Conservation (phyloP, 1,140 invertebrate species). For the Argopecten irradians region DNA sequence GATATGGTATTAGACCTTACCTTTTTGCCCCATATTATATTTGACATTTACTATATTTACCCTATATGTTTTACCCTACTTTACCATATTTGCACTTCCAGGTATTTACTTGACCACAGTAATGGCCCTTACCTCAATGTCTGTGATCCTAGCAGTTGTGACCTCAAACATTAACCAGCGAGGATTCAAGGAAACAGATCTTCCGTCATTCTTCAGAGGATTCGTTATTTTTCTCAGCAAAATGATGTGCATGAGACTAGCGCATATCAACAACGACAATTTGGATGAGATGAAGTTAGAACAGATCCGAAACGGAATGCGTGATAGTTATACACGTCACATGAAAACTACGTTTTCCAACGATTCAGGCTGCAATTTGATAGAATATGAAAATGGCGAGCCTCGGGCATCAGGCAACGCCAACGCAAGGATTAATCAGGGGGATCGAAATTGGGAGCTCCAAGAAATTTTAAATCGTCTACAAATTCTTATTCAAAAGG, state of each 20-base stretch:
- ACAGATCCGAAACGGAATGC: not conserved
- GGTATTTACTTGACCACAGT: slow-evolving; percentile 76
- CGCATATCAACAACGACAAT: slow-evolving; percentile 44
- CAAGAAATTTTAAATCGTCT: slow-evolving; percentile 48
- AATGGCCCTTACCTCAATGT: slow-evolving; percentile 75
- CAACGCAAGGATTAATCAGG: not conserved
- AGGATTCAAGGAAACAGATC: slow-evolving; percentile 57
- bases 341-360: slow-evolving; percentile 56
- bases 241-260: slow-evolving; percentile 55
- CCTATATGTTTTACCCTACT: not conserved
- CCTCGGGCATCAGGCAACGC: slow-evolving; percentile 9
- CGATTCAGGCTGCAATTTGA: slow-evolving; percentile 66
- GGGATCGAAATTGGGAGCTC: slow-evolving; percentile 38
- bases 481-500: slow-evolving; percentile 56
- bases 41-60: not conserved
- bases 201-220: slow-evolving; percentile 63
- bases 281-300: not conserved
- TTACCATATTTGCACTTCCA: slow-evolving; percentile 51
- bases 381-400: slow-evolving; percentile 64
- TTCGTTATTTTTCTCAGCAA: slow-evolving; percentile 49
- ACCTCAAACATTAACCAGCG: slow-evolving; percentile 75
- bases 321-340: slow-evolving; percentile 29
- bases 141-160: slow-evolving; percentile 75
- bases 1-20: not conserved
- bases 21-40: not conserved